These are phyloP conservation scores for Enteromius mattozi DNA, from an alignment of 2,797 vertebrate species.

Conservation along the genomic window DNA sequence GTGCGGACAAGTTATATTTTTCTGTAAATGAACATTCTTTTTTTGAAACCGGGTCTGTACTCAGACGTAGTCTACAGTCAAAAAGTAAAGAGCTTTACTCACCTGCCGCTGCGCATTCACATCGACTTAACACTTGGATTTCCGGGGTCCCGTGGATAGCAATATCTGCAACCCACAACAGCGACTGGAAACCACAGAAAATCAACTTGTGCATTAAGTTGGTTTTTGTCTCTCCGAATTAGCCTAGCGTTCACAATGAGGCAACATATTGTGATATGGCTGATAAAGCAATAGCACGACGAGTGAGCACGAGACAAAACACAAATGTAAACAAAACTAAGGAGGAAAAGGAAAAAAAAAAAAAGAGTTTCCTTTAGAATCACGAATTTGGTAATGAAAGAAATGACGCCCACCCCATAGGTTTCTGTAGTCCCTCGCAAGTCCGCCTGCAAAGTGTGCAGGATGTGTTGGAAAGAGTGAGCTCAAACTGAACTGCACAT, in stretches of 20 bases:
- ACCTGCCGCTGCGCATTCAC: conserved; percentile 68
- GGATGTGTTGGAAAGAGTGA: conserved; percentile 48
- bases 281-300: not conserved
- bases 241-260: conserved; percentile 46
- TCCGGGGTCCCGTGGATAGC: conserved; percentile 71
- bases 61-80: not conserved
- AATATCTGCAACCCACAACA: conserved; percentile 62
- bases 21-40: conserved; percentile 14
- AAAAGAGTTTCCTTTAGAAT: conserved; percentile 65
- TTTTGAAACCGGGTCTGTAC: not conserved
- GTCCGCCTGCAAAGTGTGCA: conserved; percentile 49
- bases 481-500: conserved; percentile 52
- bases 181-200: conserved; percentile 54
- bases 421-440: conserved; percentile 54
- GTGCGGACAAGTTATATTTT: conserved; percentile 5
- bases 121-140: conserved; percentile 57
- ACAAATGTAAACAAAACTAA: conserved; percentile 36
- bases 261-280: conserved; percentile 9
- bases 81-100: conserved; percentile 66
- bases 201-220: conserved; percentile 66
- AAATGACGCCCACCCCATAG: conserved; percentile 50
- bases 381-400: conserved; percentile 65
- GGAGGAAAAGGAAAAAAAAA: conserved; percentile 20
- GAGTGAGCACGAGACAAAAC: not conserved
- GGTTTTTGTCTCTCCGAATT: conserved; percentile 64